phyloP scores from a whole-genome alignment of 30 jellyfish, hydroid and myxozoan species.

The Aurelia coerulea region DNA sequence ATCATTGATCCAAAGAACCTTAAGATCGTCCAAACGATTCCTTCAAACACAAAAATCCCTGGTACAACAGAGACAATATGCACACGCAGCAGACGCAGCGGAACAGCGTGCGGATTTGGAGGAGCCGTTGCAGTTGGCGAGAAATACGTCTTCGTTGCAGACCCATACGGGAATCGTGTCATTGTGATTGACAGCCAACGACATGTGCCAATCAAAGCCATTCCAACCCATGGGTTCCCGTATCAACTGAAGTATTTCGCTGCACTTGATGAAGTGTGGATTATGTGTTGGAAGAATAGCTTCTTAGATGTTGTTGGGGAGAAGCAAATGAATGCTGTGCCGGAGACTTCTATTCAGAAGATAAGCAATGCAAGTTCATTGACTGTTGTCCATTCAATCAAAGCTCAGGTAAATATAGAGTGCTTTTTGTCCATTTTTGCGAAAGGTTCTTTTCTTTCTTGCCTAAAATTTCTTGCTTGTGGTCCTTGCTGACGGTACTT shows the following conservation, averaged over 20 bases:
- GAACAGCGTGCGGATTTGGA: constrained; percentile 14
- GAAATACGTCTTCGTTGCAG: constrained; percentile 22
- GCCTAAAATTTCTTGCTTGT: neutral
- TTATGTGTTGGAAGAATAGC: constrained; percentile 59
- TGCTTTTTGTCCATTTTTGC: neutral
- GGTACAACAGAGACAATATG: constrained; percentile 18
- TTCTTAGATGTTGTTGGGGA: constrained; percentile 51
- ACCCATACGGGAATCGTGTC: constrained; percentile 37
- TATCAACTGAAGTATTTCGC: constrained; percentile 42
- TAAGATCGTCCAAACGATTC: constrained; percentile 1
- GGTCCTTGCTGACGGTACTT: neutral
- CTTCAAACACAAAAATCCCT: constrained; percentile 6
- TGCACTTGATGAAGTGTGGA: constrained; percentile 70
- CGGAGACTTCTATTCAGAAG: constrained; percentile 11
- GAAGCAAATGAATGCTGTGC: neutral
- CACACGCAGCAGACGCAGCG: constrained; percentile 12
- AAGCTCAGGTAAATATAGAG: constrained; percentile 33
- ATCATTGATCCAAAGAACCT: constrained; percentile 21
- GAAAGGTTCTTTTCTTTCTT: neutral
- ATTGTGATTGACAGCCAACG: constrained; percentile 15
- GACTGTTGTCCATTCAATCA: constrained; percentile 8
- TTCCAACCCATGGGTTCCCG: constrained; percentile 60
- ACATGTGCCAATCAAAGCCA: constrained; percentile 47
- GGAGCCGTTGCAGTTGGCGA: constrained; percentile 43
- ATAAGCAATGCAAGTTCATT: constrained; percentile 26